Base-by-base conservation (phyloP, 2,888 invertebrate genomes). In the Lasioglossum pauxillum region DNA sequence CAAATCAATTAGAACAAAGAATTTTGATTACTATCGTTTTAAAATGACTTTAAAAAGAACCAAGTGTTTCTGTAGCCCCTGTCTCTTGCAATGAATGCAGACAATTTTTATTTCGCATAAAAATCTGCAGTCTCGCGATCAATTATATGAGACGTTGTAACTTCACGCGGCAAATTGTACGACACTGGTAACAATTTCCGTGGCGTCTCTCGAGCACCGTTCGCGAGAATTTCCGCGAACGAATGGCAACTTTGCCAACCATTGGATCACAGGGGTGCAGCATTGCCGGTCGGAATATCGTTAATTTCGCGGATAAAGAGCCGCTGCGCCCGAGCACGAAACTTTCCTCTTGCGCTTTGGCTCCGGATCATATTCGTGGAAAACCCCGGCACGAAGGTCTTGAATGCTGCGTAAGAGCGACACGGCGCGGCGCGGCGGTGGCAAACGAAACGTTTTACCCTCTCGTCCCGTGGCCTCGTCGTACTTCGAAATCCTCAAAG, bases 251-350 rank as follows among this genome's bases (percentile, higher is more conserved):
- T 49, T 27, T 67, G 60, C 67, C 12, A 69, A 57, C 44, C 60
- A 69, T 19, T 44, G 19, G 60, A 76, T 49, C 67, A 74, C n/a
- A 14, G 57, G 49, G 67, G 57, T 74, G 23, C 49, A 16, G 60
- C 60, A 49, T 38, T 23, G 23, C 19, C 49, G 77, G 49, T 41
- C 60, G 83, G 87, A 89, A 89, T 87, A 83, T 83, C 78, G 82
- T 89, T 89, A 89, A 89, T 89, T 89, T 85, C 64, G 73, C 75
- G 80, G 60, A 83, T 84, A 88, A 83, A 83, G 79, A 71, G 75
- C 76, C n/a, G 60, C 74, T 60, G 75, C 69, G 19, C 73, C n/a
- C 12, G 12, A 7, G n/a, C 57, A 53, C 35, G 35, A 64, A 89
- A 86, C 74, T 85, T 89, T 83, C 78, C 67, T 64, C 41, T 53